Evolutionary conservation across 1,140 invertebrate genomes (phyloP).

Genomic region (Cotesia chilonis): DNA sequence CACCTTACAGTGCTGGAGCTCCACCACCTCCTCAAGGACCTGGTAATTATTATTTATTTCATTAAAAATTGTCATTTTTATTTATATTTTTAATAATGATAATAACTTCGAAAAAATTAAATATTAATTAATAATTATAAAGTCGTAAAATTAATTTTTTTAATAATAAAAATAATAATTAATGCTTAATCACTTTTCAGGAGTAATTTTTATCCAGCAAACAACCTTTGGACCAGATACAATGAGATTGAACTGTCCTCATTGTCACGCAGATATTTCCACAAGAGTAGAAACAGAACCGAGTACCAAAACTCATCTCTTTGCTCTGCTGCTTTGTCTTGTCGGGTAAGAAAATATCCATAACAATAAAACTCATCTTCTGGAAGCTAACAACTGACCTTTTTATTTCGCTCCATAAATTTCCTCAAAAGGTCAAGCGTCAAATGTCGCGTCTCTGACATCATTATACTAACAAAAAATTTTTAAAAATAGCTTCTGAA

Average conservation of each 20-base stretch:
- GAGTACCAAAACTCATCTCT: conserved; percentile 69
- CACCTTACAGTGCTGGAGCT: conserved; percentile 35
- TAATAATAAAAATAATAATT: conserved; percentile 13
- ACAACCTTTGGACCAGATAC: conserved; percentile 61
- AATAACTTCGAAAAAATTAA: not conserved
- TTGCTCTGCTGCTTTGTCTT: conserved; percentile 69
- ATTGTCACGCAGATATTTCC: conserved; percentile 64
- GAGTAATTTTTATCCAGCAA: conserved; percentile 39
- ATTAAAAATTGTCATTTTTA: not conserved
- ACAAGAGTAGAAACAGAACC: conserved; percentile 65
- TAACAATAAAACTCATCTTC: conserved; percentile 2
- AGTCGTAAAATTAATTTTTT: not conserved
- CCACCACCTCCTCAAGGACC: conserved; percentile 27
- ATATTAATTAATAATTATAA: not conserved
- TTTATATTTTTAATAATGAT: no score
- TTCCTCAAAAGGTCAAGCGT: not conserved
- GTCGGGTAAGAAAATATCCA: conserved; percentile 61
- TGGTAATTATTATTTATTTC: conserved; percentile 11
- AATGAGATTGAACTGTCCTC: conserved; percentile 64
- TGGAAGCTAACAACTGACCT: not conserved
- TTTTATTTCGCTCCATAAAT: not conserved
- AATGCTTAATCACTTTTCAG: conserved; percentile 34
- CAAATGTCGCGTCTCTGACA: not conserved
- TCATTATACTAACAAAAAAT: no score
- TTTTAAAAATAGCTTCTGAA: no score